Evolutionary conservation across 1,140 invertebrate genomes (phyloP).

Genomic region (Macrosteles quadrilineatus): DNA sequence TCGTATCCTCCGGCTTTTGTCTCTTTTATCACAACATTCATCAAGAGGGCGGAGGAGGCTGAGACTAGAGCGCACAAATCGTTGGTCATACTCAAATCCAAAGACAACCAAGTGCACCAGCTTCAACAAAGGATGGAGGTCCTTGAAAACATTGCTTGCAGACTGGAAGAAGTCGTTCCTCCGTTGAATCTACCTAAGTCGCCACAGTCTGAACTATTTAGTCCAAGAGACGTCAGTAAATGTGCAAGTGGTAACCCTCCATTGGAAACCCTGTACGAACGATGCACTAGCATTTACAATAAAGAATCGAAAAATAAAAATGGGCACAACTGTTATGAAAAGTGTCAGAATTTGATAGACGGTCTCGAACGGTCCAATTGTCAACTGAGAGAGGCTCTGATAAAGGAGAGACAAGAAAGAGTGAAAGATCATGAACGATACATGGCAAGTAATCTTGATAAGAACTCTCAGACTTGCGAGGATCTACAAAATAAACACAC

Average conservation of each 20-base stretch:
- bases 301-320: too few relatives aligned
- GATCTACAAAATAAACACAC: neutral
- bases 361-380: slow-evolving; percentile 1
- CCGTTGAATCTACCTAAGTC: neutral
- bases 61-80: slow-evolving; percentile 9
- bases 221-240: neutral
- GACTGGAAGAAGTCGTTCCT: slow-evolving; percentile 11
- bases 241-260: neutral
- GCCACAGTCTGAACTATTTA: neutral
- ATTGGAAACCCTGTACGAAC: neutral
- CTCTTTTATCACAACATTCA: slow-evolving; percentile 1
- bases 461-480: neutral
- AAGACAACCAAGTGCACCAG: neutral
- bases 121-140: slow-evolving; percentile 12
- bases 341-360: slow-evolving; percentile 12
- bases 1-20: slow-evolving; percentile 8
- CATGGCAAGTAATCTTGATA: neutral
- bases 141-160: slow-evolving; percentile 3
- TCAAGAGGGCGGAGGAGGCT: neutral
- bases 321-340: neutral
- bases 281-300: too few relatives aligned
- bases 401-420: neutral
- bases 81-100: neutral
- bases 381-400: slow-evolving; percentile 11
- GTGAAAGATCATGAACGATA: slow-evolving; percentile 17